Percentiles rank a stretch among this genome's conserved stretches.
phyloP scores from a whole-genome alignment of 1,140 invertebrate species.

The Bombus breviceps region DNA sequence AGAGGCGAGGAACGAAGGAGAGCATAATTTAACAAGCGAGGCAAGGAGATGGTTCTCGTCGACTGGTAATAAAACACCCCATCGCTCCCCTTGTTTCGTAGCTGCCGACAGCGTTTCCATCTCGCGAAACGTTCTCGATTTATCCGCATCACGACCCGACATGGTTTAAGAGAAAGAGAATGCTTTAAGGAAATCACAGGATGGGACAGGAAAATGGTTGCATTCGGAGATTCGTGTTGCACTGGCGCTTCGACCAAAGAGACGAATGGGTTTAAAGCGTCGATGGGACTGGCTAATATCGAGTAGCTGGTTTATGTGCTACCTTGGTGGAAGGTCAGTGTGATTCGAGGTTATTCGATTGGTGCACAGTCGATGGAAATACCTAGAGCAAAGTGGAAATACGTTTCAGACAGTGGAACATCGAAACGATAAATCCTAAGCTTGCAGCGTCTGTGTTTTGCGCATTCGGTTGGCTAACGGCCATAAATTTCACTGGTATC shows the following conservation, averaged over 20 bases:
- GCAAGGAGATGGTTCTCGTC: neutral
- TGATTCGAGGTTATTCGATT: neutral
- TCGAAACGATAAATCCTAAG: conserved; percentile 73
- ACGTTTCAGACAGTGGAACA: conserved; percentile 33
- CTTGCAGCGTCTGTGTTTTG: conserved; percentile 73
- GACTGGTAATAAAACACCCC: neutral
- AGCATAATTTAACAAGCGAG: neutral
- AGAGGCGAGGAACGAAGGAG: neutral
- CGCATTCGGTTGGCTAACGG: conserved; percentile 71
- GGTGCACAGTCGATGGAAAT: conserved; percentile 17
- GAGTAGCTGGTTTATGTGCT: neutral
- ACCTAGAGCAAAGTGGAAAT: neutral
- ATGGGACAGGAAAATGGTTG: neutral
- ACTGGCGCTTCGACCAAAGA: neutral
- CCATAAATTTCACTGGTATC: conserved; percentile 68
- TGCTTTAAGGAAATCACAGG: neutral
- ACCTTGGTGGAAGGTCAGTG: neutral
- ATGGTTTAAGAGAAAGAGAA: too few relatives aligned
- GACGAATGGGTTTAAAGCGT: neutral
- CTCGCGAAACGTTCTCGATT: conserved; percentile 9
- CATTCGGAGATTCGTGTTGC: neutral
- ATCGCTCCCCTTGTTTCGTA: neutral
- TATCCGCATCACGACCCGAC: conserved; percentile 8
- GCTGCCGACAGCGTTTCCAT: conserved; percentile 3
- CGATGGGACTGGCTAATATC: neutral